These are phyloP conservation scores for Lasioglossum calceatum DNA, from an alignment of 2,888 invertebrate genomes.

Conservation along the genomic window DNA sequence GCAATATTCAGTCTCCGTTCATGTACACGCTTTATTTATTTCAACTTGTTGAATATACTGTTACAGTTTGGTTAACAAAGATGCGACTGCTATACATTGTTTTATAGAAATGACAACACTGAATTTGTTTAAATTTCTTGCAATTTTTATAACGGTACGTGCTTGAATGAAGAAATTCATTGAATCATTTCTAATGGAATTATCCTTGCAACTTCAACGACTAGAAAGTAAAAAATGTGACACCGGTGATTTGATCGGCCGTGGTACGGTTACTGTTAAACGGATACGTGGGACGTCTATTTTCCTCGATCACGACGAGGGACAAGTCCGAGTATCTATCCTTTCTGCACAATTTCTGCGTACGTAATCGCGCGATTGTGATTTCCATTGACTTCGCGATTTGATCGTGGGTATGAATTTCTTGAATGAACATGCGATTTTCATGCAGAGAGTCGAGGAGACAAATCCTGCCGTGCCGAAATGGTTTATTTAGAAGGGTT, in stretches of 20 bases:
- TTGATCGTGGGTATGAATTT: neutral
- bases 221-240: no score
- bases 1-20: neutral
- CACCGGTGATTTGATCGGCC: no score
- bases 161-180: no score
- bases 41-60: neutral
- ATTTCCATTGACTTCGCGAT: neutral
- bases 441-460: neutral
- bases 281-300: neutral
- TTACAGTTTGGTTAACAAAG: neutral
- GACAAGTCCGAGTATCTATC: neutral
- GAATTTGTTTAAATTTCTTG: no score
- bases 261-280: neutral
- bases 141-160: no score
- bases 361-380: neutral
- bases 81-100: no score
- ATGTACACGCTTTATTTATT: neutral
- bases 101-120: no score
- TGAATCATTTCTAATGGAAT: no score
- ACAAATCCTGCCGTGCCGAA: neutral
- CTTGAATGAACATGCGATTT: neutral
- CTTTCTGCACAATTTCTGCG: neutral
- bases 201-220: no score
- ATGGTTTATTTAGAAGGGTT: neutral
- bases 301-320: neutral